Evolutionary conservation across 2,888 invertebrate genomes (phyloP).

Genomic region (Nomada lathburiana): DNA sequence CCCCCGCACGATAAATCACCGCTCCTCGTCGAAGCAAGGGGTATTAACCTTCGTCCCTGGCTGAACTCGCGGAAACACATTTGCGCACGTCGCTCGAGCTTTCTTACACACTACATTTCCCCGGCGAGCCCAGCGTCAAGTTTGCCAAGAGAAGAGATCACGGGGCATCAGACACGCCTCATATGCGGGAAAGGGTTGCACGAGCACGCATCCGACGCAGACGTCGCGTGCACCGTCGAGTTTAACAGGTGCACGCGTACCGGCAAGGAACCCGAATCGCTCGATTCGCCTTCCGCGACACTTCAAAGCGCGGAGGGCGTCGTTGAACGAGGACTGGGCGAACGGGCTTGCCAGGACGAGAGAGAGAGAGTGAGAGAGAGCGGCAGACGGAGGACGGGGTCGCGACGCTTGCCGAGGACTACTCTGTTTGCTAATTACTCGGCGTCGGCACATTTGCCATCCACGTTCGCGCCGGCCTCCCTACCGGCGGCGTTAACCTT

Average conservation of each 20-base stretch:
- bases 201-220: conserved; percentile 16
- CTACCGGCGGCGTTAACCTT: conserved; percentile 79
- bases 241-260: background rate
- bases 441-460: conserved; percentile 80
- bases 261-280: conserved; percentile 46
- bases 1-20: too few relatives aligned
- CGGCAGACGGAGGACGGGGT: background rate
- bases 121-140: background rate
- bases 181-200: background rate
- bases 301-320: conserved; percentile 16
- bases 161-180: background rate
- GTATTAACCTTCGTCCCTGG: too few relatives aligned
- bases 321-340: conserved; percentile 2
- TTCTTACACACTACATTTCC: background rate
- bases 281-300: conserved; percentile 34
- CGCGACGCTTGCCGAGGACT: conserved; percentile 55
- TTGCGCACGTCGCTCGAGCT: background rate
- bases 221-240: conserved; percentile 26
- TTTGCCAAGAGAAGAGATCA: background rate
- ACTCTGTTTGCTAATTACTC: conserved; percentile 81
- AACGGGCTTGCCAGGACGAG: conserved; percentile 10
- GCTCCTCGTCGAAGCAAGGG: too few relatives aligned
- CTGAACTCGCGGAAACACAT: background rate
- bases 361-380: conserved; percentile 6
- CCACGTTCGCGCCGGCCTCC: conserved; percentile 71